Base-by-base conservation (phyloP, 2,888 invertebrate species). In the Lithophane socia region DNA sequence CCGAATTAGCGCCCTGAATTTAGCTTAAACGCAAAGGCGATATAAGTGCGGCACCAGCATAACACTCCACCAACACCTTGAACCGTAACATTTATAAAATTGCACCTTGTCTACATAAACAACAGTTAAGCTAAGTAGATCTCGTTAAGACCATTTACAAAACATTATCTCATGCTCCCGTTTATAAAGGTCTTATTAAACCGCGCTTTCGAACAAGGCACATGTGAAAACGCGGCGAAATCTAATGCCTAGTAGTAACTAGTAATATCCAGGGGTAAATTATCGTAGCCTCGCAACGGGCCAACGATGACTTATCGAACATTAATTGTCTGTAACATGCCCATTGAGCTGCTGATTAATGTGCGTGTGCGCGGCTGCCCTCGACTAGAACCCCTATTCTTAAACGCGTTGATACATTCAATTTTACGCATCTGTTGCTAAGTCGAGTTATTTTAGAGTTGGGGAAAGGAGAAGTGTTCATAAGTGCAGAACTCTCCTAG, bases 311-410 rank as follows among this genome's bases (percentile, higher is more conserved):
- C 88, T 93, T 92, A 93, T 92, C 84, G 91, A 85, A 85, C 93
- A 92, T 93, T 93, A 93, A 93, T 93, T 91, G 91, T 91, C 87
- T 88, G 88, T 90, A 91, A 92, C 92, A 91, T 89, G 90, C 87
- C 89, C 88, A 89, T 90, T 88, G 87, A 85, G 86, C 85, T 75
- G 80, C 84, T 91, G 92, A 92, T 92, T 91, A 92, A 92, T 92
- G 92, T 80, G 82, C 88, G 84, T 85, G 83, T 85, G 75, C 80
- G 77, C 84, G n/a, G 68, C 77, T 80, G 80, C 83, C 75, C 73
- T 79, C 67, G 42, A 69, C 64, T 70, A 42, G 77, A 77, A 75
- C 73, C 78, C 75, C 82, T 83, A 85, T 83, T 80, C 80, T 71
- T 74, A 70, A 84, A 73, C 68, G 69, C 70, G 67, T 75, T 77